Evolutionary conservation across 2,797 vertebrate species (phyloP), one percentile per base, ranked within the genome.

Genomic region (Trematomus bernacchii): DNA sequence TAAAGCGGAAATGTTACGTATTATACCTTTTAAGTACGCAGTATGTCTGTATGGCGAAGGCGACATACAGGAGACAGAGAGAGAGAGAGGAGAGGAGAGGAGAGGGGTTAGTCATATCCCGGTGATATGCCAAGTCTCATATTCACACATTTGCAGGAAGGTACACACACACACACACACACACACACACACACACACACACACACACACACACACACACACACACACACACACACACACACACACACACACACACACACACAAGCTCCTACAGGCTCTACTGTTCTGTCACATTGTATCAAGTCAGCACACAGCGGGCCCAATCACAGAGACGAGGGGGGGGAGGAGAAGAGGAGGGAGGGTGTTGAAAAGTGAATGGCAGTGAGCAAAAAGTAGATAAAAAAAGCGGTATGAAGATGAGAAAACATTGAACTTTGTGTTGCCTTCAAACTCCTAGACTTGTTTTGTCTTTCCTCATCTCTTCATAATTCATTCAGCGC

Each of bases 271-370:
- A 73, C 62, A 73, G 83, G 80, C 89, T 67, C 66, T 85, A 80
- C 81, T 79, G 77, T 80, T 80, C 84, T 93, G 91, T 90, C 90
- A 85, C 84, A 90, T 89, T 89, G 79, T 71, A 85, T 93, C 89
- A 87, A 82, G 76, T 55, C 78, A 86, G 62, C 63, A 60, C 76
- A 73, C 58, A 83, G 77, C 16, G 51, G 71, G 68, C 84, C 70
- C 80, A 77, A 82, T 70, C 37, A 52, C 37, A 55, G 60, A 58
- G 58, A 59, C 66, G 44, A 18, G 23, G 50, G 8, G 23, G 48
- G 7, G 18, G 1, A 10, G 37, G 11, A 18, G 43, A 14, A 12
- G 27, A 33, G 14, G 23, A 30, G 37, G 10, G 27, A 54, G 19
- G 65, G 46, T 51, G 67, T 72, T 73, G 76, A 78, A 72, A 46